Conservation (phyloP, 2,113 vertebrate species). For the Phalacrocorax carbo region DNA sequence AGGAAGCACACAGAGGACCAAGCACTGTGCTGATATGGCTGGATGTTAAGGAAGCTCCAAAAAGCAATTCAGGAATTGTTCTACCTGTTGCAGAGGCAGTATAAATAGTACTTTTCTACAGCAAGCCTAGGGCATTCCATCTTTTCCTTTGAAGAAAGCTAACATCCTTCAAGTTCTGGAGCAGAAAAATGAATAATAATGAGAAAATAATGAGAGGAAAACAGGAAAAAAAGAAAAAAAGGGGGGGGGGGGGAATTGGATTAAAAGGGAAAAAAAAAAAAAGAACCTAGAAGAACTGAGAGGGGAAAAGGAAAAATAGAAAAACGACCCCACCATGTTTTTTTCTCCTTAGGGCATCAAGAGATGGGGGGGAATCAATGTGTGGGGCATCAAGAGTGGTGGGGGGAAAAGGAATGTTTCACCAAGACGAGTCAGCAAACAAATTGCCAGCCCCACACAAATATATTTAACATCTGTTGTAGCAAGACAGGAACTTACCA, state of each 20-base stretch:
- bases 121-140: background rate
- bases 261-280: background rate
- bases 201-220: background rate
- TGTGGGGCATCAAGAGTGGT: background rate
- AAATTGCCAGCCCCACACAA: background rate
- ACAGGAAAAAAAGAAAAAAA: rapidly evolving
- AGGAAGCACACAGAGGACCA: background rate
- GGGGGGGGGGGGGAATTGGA: rapidly evolving
- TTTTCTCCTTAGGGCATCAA: background rate
- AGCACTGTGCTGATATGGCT: background rate
- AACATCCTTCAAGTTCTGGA: background rate
- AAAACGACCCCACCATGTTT: rapidly evolving
- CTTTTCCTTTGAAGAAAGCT: background rate
- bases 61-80: background rate
- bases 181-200: background rate
- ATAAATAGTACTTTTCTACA: background rate
- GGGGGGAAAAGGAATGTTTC: background rate
- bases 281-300: rapidly evolving
- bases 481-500: background rate
- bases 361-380: too few species aligned
- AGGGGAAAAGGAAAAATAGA: rapidly evolving
- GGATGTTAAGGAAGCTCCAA: background rate
- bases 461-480: background rate
- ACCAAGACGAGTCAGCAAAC: background rate
- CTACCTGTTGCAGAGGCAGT: background rate